Base-by-base conservation (phyloP, 2,113 vertebrate genomes). In the Crotalus tigris region DNA sequence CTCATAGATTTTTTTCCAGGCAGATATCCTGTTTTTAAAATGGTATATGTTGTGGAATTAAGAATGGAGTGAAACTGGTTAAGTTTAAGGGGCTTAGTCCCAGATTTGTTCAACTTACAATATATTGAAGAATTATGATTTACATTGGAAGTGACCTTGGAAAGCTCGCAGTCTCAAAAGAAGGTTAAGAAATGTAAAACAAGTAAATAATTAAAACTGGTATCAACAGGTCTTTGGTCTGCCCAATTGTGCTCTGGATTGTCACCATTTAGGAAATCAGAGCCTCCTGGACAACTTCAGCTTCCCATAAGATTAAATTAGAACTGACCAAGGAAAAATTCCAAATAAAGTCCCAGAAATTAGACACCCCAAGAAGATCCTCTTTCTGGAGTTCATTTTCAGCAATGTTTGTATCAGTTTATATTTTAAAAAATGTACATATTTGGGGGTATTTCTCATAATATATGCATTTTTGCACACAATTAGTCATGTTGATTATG, bases 341-440 rank as follows among this genome's bases (percentile, higher is more conserved):
- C 51, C 85, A 46, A 44, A 4, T 3, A 33, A 75, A 88, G 59
- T 91, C 88, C 49, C 94, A 1, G 0, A 5, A 29, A 51, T 69
- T 93, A 96, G 95, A 94, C 91, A 91, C 15, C 0, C 39, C 89
- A 61, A 92, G 88, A 91, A 92, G 46, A 64, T 0, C 13, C n/a
- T 75, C 29, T 33, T 75, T n/a, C n/a, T 33, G 13, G 13, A 3
- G n/a, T 75, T 75, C n/a, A 75, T 75, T 75, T 75, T 33, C 64
- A 69, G 64, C 29, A 15, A 33, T 69, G 11, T 29, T 12, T 69
- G 64, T n/a, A 69, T n/a, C 12, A 5, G 2, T 69, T 69, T 69
- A 33, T 33, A 33, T n/a, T 69, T 15, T n/a, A 5, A 64, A n/a
- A 69, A 69, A 69, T 69, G n/a, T n/a, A 69, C 12, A n/a, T 15